phyloP scores from a whole-genome alignment of 2,113 vertebrate genomes.

The Podarcis raffonei region DNA sequence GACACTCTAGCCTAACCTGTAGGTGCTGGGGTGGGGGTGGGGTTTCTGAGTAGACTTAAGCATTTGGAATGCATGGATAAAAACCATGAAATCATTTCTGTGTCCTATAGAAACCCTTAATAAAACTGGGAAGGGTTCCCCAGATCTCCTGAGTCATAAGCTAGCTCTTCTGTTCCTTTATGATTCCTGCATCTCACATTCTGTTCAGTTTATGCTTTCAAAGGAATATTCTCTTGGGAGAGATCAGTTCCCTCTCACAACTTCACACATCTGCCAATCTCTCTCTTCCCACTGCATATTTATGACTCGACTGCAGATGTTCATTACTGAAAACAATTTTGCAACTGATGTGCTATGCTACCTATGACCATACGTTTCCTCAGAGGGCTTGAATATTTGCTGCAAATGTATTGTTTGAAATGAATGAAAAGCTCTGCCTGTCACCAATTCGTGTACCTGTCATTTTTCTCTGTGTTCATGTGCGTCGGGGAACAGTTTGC shows the following conservation, averaged over 20 bases:
- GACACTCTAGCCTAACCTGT: background rate
- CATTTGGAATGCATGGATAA: background rate
- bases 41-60: background rate
- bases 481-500: slow-evolving; percentile 6
- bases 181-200: background rate
- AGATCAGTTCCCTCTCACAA: background rate
- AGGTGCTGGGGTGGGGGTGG: too few relatives aligned
- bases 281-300: background rate
- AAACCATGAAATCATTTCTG: background rate
- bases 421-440: slow-evolving; percentile 1
- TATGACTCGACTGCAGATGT: background rate
- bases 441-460: background rate
- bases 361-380: slow-evolving; percentile 27
- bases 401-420: slow-evolving; percentile 6
- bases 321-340: slow-evolving; percentile 51
- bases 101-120: background rate
- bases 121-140: background rate
- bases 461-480: background rate
- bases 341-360: slow-evolving; percentile 6
- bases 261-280: background rate
- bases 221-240: slow-evolving; percentile 27
- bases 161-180: background rate
- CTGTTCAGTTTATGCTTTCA: background rate
- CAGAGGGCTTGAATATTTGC: slow-evolving; percentile 15
- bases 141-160: background rate